These are phyloP conservation scores for Ia io DNA, from an alignment of 2,113 vertebrate genomes.

Conservation along the genomic window DNA sequence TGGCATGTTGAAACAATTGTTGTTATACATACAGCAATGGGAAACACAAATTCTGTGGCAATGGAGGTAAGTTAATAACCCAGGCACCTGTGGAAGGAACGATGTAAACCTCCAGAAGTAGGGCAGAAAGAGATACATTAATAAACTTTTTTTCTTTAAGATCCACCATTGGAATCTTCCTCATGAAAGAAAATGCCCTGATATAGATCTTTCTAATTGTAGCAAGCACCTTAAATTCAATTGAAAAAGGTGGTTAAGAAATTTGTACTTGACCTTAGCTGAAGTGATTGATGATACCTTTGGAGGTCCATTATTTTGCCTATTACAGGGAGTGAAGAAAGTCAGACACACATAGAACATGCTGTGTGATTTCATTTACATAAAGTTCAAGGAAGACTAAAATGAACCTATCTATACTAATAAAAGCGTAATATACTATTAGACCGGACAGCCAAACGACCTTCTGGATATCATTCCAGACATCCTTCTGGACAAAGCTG, in stretches of 20 bases:
- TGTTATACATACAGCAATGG: background rate
- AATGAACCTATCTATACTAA: background rate
- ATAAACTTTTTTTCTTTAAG: background rate
- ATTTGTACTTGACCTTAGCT: background rate
- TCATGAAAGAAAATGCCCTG: background rate
- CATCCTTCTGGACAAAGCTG: too few species aligned
- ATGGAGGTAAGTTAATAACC: background rate
- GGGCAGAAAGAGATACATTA: background rate
- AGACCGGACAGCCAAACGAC: too few species aligned
- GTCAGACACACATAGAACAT: background rate
- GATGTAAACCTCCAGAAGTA: background rate
- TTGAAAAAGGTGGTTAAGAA: background rate
- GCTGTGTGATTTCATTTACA: background rate
- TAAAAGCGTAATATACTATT: too few species aligned
- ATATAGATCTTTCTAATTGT: background rate
- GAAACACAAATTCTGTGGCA: background rate
- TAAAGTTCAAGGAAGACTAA: background rate
- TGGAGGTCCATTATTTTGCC: background rate
- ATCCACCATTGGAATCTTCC: background rate
- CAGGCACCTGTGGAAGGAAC: background rate
- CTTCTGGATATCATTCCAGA: too few species aligned
- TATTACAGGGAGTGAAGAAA: background rate
- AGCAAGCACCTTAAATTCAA: background rate
- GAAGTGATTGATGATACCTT: background rate
- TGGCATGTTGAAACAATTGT: background rate